phyloP scores from a whole-genome alignment of 2,113 vertebrate genomes.

The Paralichthys olivaceus region DNA sequence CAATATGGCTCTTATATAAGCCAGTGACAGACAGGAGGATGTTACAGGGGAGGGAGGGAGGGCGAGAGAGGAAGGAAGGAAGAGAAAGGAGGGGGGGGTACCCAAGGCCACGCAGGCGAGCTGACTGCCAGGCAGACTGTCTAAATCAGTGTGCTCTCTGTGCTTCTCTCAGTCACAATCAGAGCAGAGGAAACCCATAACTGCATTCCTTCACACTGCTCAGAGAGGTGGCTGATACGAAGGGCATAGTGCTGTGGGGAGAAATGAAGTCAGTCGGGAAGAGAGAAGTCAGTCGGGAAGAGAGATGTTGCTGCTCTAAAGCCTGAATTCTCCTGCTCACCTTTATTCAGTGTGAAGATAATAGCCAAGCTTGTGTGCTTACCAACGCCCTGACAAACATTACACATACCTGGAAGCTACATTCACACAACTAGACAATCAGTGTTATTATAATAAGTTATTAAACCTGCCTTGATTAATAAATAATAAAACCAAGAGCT shows the following conservation, averaged over 20 bases:
- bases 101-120: conserved; percentile 51
- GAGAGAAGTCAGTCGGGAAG: not conserved
- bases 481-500: not conserved
- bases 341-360: not conserved
- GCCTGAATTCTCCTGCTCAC: not conserved
- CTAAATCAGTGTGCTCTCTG: conserved; percentile 31
- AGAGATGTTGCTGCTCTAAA: not conserved
- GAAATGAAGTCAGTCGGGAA: not conserved
- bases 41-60: conserved; percentile 8
- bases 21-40: conserved; percentile 47
- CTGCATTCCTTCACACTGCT: conserved; percentile 52
- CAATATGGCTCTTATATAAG: conserved; percentile 48
- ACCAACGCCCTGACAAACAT: conserved; percentile 1
- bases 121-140: conserved; percentile 49
- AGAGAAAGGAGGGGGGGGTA: conserved; percentile 3
- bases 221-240: conserved; percentile 33
- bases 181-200: conserved; percentile 58
- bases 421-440: not conserved
- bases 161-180: conserved; percentile 23
- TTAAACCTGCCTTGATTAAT: conserved; percentile 1
- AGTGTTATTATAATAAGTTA: not conserved
- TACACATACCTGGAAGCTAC: conserved; percentile 16
- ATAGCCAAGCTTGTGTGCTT: not conserved
- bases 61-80: conserved; percentile 32
- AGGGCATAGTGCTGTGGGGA: conserved; percentile 2